phyloP scores from a whole-genome alignment of 1,140 invertebrate species.

The Zaprionus inermis region DNA sequence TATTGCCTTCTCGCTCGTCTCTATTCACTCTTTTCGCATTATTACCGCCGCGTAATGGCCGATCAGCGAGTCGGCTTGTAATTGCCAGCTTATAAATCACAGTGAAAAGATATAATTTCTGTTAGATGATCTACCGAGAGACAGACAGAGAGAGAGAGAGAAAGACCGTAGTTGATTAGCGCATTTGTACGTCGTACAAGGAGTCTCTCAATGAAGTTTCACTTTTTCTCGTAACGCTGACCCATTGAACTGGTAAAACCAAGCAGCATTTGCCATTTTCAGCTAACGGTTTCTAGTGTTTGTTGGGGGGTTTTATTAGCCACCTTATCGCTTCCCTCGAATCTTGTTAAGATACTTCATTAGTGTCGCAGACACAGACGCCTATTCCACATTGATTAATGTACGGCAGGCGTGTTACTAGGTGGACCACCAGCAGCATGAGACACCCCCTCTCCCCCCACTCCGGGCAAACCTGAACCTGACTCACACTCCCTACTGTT shows the following conservation, averaged over 20 bases:
- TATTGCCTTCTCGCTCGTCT: slow-evolving; percentile 19
- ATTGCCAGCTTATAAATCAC: slow-evolving; percentile 77
- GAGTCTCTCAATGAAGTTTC: slow-evolving; percentile 54
- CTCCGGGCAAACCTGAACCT: slow-evolving; percentile 32
- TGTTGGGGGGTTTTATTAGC: slow-evolving; percentile 24
- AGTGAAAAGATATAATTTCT: slow-evolving; percentile 75
- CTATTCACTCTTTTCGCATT: slow-evolving; percentile 62
- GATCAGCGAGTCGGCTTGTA: slow-evolving; percentile 71
- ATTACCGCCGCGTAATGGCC: slow-evolving; percentile 70
- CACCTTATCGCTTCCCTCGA: slow-evolving; percentile 57
- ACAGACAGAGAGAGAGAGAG: no score
- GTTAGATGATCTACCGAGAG: slow-evolving; percentile 52
- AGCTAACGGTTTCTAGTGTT: slow-evolving; percentile 12
- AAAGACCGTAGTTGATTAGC: slow-evolving; percentile 60
- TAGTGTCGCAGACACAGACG: slow-evolving; percentile 70
- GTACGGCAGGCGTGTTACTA: slow-evolving; percentile 65
- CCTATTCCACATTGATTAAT: slow-evolving; percentile 67
- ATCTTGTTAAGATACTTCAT: slow-evolving; percentile 81
- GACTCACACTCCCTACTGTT: slow-evolving; percentile 44
- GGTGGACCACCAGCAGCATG: slow-evolving; percentile 35
- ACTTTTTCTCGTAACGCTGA: slow-evolving; percentile 65
- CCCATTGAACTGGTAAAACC: slow-evolving; percentile 68
- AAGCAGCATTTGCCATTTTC: slow-evolving; percentile 28
- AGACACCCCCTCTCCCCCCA: neutral
- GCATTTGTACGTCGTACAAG: slow-evolving; percentile 62